Conservation (phyloP, 1,140 invertebrate genomes). For the Paralvinella palmiformis region DNA sequence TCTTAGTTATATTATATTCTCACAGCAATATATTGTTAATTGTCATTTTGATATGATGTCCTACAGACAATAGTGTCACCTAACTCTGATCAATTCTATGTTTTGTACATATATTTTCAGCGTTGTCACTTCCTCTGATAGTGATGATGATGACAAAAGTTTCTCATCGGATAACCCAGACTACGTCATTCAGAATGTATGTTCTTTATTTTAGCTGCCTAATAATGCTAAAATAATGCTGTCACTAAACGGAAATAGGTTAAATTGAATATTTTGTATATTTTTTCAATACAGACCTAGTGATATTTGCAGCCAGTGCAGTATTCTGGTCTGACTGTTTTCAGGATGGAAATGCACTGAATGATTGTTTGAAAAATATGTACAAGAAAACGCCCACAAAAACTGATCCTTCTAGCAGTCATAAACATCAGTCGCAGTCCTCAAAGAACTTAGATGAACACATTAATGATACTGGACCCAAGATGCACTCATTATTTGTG, state of each 20-base stretch:
- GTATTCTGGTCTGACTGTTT: slow-evolving; percentile 10
- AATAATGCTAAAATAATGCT: not conserved
- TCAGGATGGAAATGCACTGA: slow-evolving; percentile 36
- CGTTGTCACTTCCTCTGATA: not conserved
- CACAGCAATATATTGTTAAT: not conserved
- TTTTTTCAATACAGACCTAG: not conserved
- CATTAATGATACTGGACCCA: no score
- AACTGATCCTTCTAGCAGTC: not conserved
- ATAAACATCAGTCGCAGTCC: no score
- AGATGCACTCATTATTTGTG: no score
- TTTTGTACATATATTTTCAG: not conserved
- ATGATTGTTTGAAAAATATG: slow-evolving; percentile 32
- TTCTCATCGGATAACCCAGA: slow-evolving; percentile 23
- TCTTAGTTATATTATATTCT: not conserved
- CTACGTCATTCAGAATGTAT: slow-evolving; percentile 15
- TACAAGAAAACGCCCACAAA: slow-evolving; percentile 26
- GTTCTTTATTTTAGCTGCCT: not conserved
- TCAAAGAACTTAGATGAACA: not conserved
- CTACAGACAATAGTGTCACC: no score
- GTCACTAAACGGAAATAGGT: not conserved
- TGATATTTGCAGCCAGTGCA: not conserved
- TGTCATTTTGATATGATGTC: not conserved
- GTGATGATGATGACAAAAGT: slow-evolving; percentile 16
- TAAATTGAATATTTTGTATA: not conserved
- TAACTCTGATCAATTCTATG: not conserved